Conservation (phyloP, 2,888 invertebrate species). For the Drosophila eohydei region DNA sequence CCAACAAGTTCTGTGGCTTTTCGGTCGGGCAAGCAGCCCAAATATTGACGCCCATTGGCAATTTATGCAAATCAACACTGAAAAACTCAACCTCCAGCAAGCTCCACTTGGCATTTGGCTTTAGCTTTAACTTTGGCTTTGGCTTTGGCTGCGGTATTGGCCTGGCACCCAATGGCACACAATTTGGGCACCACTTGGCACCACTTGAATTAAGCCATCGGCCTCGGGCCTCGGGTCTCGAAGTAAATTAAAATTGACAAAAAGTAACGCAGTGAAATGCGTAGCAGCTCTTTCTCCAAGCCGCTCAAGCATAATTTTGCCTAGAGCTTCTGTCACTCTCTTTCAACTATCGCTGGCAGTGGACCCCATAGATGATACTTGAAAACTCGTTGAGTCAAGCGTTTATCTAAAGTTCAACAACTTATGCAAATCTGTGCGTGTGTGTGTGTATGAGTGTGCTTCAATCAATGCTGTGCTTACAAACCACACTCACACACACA, state of each 20-base stretch:
- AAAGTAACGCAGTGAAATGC: constrained; percentile 46
- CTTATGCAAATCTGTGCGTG: constrained; percentile 67
- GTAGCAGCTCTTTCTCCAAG: constrained; percentile 48
- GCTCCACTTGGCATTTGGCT: constrained; percentile 20
- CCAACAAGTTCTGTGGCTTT: constrained; percentile 46
- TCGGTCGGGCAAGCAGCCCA: constrained; percentile 4
- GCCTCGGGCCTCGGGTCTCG: constrained; percentile 51
- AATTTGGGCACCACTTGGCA: constrained; percentile 30
- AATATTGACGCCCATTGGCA: constrained; percentile 65
- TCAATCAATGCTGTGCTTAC: constrained; percentile 65
- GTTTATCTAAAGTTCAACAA: constrained; percentile 77
- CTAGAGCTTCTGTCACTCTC: constrained; percentile 19
- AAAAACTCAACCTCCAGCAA: constrained; percentile 40
- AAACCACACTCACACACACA: constrained; percentile 22
- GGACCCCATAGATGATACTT: constrained; percentile 19
- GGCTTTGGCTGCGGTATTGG: constrained; percentile 9
- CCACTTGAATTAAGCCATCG: constrained; percentile 60
- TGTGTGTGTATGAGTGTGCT: constrained; percentile 60
- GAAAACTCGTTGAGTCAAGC: constrained; percentile 25
- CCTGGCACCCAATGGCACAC: constrained; percentile 55
- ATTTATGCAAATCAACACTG: constrained; percentile 73
- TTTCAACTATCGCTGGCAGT: constrained; percentile 10
- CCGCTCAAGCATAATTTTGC: constrained; percentile 28
- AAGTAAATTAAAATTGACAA: constrained; percentile 73
- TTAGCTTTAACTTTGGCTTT: constrained; percentile 17